Conservation (phyloP, 2,113 vertebrate genomes). For the Tor tambroides region DNA sequence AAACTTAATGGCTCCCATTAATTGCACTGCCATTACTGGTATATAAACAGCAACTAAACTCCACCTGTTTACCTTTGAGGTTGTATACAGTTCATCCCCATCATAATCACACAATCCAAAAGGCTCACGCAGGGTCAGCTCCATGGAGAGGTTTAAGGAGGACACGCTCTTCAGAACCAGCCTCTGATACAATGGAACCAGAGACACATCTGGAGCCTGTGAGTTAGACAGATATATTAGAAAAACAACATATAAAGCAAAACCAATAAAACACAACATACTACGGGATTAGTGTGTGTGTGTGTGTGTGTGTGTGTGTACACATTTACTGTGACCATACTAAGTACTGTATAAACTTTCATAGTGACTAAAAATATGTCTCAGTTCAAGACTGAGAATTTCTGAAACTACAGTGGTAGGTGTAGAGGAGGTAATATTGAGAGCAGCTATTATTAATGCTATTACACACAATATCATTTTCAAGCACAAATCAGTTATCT, state of each 20-base stretch:
- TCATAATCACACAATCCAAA: constrained; percentile 76
- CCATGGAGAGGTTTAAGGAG: constrained; percentile 72
- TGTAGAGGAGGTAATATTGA: background rate
- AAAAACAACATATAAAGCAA: background rate
- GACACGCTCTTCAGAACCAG: constrained; percentile 82
- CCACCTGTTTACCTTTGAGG: constrained; percentile 66
- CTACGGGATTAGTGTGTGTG: background rate
- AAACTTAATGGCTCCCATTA: background rate
- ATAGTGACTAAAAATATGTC: background rate
- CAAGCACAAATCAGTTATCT: background rate
- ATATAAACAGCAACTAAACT: background rate
- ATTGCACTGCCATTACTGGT: background rate
- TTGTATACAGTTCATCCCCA: constrained; percentile 52
- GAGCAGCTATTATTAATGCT: background rate
- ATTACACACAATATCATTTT: background rate
- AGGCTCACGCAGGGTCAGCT: constrained; percentile 73
- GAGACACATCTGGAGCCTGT: constrained; percentile 67
- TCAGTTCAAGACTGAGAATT: background rate
- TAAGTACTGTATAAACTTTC: background rate
- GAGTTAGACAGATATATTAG: background rate
- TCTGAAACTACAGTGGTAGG: background rate
- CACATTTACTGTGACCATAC: background rate
- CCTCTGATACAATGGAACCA: constrained; percentile 74
- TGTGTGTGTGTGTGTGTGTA: too few species aligned
- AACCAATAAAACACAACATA: constrained; percentile 22